Base-by-base conservation (phyloP, 37 sponge, comb jelly and placozoan species). In the Halichondria panicea region DNA sequence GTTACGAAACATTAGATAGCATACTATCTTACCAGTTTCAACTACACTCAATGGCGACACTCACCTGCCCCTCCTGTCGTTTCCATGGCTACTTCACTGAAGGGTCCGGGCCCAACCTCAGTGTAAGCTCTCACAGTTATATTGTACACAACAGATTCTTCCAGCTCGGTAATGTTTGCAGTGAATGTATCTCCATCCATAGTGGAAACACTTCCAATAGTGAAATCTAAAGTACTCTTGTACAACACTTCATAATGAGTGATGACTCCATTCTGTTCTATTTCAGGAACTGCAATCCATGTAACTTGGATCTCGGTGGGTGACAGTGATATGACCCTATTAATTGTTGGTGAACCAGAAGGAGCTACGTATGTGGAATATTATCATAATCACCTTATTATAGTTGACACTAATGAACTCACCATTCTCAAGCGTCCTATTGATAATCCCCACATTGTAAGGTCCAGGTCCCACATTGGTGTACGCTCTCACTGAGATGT, bases 391-490 rank as follows among this genome's bases (percentile, higher is more conserved):
- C n/a, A n/a, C n/a, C n/a, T n/a, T n/a, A n/a, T n/a, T n/a, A n/a
- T n/a, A n/a, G n/a, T n/a, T n/a, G n/a, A n/a, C n/a, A n/a, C n/a
- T n/a, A n/a, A n/a, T n/a, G n/a, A n/a, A n/a, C n/a, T n/a, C n/a
- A n/a, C n/a, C n/a, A n/a, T n/a, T n/a, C n/a, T n/a, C n/a, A n/a
- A n/a, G n/a, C n/a, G n/a, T n/a, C n/a, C n/a, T n/a, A n/a, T n/a
- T n/a, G n/a, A n/a, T n/a, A n/a, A n/a, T n/a, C n/a, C n/a, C n/a
- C n/a, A n/a, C n/a, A n/a, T n/a, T 82, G 32, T 67, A 38, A 8
- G 67, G 67, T 3, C 83, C 83, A 27, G 57, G 38, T 19, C 83
- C 83, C 22, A 66, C 67, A 1, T 2, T 27, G 15, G 83, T 82
- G 46, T 32, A 63, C 18, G 83, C 83, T 50, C 67, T 66, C 2